Evolutionary conservation across 2,113 vertebrate species (phyloP), one percentile per base, ranked within the genome.

Genomic region (Pituophis catenifer): DNA sequence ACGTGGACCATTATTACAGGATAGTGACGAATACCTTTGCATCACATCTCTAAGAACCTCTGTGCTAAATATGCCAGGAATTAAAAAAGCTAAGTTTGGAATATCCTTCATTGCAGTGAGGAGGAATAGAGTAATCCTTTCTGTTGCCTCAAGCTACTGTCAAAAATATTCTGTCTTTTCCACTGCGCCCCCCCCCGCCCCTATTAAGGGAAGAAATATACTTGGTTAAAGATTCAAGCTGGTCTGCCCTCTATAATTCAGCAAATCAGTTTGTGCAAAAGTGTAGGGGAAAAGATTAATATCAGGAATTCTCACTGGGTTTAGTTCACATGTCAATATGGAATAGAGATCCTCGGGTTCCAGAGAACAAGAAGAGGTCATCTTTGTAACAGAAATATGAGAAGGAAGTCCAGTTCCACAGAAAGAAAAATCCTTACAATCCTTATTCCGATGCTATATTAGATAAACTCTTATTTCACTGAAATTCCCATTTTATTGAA

Each of bases 151-250:
- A 90, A 90, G 91, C 93, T 26, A 92, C 57, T 90, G 89, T 59
- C 90, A 94, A 94, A 92, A 92, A 92, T 92, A 94, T 90, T 87
- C 75, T 62, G n/a, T 86, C 92, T 89, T 93, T 58, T 87, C 81
- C 57, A 44, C 57, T 44, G 33, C 44, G 44, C 44, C 44, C 44
- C 44, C 44, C n/a, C 50, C 75, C n/a, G 0, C 19, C 59, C 59
- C 81, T 85, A 33, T 54, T 55, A 92, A 87, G 70, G 88, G 65
- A 94, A 58, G 44, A 53, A 94, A 90, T 88, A 70, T 50, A 92
- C 81, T 65, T 90, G 57, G 57, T 86, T 92, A 50, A 87, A 86
- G 11, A 70, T 70, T 26, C 44, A 44, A 15, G 48, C 48, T 19
- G 54, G 89, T 29, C 48, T 91, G 52, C 62, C 17, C 17, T 65